A percentile compares a stretch with the other conserved stretches of the same genome.
Evolutionary conservation across 1,140 invertebrate species (phyloP).

Genomic region (Dysdera silvatica): DNA sequence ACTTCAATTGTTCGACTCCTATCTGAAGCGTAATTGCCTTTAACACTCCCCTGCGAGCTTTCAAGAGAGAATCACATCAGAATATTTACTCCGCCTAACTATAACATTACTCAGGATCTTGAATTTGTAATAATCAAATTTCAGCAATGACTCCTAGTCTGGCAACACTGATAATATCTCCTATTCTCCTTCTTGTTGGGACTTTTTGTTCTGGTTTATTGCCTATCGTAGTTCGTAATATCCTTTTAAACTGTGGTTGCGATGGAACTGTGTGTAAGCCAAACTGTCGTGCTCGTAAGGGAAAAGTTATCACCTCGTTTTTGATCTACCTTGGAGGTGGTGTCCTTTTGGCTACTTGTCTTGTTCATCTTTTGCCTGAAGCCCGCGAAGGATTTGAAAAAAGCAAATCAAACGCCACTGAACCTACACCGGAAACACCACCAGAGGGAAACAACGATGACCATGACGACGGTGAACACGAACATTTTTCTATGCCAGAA

Average conservation of each 20-base stretch:
- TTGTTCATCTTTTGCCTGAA: slow-evolving; percentile 79
- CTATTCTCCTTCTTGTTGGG: slow-evolving; percentile 19
- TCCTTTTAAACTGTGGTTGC: background rate
- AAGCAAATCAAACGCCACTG: no score
- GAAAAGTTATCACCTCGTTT: slow-evolving; percentile 22
- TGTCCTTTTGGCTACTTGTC: slow-evolving; percentile 69
- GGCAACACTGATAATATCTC: no score
- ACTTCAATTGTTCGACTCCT: no score
- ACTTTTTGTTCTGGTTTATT: slow-evolving; percentile 14
- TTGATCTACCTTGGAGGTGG: slow-evolving; percentile 61
- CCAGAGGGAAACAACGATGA: background rate
- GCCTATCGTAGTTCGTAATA: slow-evolving; percentile 12
- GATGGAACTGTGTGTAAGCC: background rate
- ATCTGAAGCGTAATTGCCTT: no score
- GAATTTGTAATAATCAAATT: no score
- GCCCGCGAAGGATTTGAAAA: slow-evolving; percentile 50
- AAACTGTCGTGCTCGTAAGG: background rate
- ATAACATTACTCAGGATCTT: no score
- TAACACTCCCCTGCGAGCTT: no score
- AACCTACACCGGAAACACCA: slow-evolving; percentile 46
- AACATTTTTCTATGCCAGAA: slow-evolving; percentile 16
- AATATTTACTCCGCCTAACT: no score
- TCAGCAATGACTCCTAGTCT: no score
- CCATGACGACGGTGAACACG: background rate
- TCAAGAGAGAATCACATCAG: no score